phyloP scores from a whole-genome alignment of 2,113 vertebrate genomes.

The Canis aureus region DNA sequence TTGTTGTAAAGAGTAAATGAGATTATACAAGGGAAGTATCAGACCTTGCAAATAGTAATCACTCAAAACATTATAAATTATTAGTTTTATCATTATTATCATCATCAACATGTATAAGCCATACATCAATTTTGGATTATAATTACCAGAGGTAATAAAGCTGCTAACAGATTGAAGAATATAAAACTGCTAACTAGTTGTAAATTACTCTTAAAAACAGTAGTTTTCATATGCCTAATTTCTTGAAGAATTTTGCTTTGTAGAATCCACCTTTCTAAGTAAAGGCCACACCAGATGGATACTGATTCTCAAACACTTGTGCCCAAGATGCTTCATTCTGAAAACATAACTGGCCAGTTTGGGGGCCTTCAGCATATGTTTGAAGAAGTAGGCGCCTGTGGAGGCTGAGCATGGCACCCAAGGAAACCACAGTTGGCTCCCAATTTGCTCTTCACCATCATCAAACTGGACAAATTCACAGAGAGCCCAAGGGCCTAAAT shows the following conservation, averaged over 20 bases:
- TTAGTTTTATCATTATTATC: not conserved
- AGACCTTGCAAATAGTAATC: not conserved
- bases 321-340: not conserved
- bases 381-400: not conserved
- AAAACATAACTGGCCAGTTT: not conserved
- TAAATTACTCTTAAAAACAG: constrained; percentile 19
- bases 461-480: not conserved
- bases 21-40: not conserved
- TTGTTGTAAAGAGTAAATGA: not conserved
- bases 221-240: constrained; percentile 16
- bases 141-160: not conserved
- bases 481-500: not conserved
- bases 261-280: not conserved
- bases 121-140: not conserved
- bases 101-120: not conserved
- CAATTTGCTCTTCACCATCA: not conserved
- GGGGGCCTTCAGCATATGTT: not conserved
- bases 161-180: not conserved
- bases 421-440: not conserved
- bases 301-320: not conserved
- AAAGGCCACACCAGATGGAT: not conserved
- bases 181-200: not conserved
- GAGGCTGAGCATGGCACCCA: not conserved
- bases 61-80: not conserved
- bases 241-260: constrained; percentile 42